phyloP scores from a whole-genome alignment of 2,797 vertebrate genomes.

The Pipistrellus pipistrellus region DNA sequence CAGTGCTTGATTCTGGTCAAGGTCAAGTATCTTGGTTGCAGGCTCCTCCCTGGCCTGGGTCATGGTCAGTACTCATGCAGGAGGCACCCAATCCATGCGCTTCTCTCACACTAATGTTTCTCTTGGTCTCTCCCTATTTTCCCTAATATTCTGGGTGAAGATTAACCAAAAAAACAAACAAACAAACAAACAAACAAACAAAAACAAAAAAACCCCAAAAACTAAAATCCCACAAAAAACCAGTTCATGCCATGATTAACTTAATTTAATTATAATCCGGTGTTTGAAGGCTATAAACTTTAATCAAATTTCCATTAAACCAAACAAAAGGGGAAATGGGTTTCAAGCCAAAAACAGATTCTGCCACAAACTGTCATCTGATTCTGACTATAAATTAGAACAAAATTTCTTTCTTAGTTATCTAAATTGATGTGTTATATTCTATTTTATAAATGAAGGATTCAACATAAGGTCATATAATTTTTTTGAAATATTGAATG shows the following conservation, averaged over 20 bases:
- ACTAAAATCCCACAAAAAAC: too few relatives aligned
- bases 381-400: not conserved
- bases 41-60: too few relatives aligned
- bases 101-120: too few relatives aligned
- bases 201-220: too few relatives aligned
- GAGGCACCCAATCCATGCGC: too few relatives aligned
- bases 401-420: not conserved
- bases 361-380: not conserved
- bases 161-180: too few relatives aligned
- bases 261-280: not conserved
- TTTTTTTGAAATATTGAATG: constrained; percentile 29
- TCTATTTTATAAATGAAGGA: not conserved
- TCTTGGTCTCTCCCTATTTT: too few relatives aligned
- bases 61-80: too few relatives aligned
- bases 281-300: not conserved
- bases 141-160: too few relatives aligned
- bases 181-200: too few relatives aligned
- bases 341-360: not conserved
- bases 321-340: not conserved
- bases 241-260: not conserved
- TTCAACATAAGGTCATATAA: not conserved
- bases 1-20: too few relatives aligned
- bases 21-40: too few relatives aligned
- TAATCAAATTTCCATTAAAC: not conserved
- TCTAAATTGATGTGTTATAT: not conserved